A percentile compares a stretch with the other conserved stretches of the same genome.
Conservation (phyloP, 2,888 invertebrate species). For the Sepiola atlantica region DNA sequence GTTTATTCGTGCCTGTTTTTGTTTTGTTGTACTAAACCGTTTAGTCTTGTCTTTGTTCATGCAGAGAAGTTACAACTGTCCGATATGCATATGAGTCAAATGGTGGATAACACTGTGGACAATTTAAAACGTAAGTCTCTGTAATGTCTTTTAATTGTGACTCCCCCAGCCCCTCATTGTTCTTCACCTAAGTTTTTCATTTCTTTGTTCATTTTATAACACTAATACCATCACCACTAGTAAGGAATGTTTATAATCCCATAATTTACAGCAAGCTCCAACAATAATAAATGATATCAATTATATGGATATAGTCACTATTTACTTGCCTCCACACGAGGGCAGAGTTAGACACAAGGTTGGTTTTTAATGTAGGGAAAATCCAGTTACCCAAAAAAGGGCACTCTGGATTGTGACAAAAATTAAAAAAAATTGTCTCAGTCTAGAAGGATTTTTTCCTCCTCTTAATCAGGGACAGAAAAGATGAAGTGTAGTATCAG, state of each 20-base stretch:
- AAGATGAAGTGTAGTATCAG: too few relatives aligned
- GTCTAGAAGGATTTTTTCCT: too few relatives aligned
- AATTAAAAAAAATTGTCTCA: too few relatives aligned
- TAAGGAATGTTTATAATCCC: not conserved
- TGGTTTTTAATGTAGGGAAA: too few relatives aligned
- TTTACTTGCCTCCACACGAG: too few relatives aligned
- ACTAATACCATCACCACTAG: not conserved
- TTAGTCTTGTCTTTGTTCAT: conserved; percentile 54
- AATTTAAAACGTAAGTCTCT: conserved; percentile 72
- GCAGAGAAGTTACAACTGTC: conserved; percentile 72
- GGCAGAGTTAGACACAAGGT: too few relatives aligned
- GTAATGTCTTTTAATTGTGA: not conserved
- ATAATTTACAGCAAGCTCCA: too few relatives aligned
- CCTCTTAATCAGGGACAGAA: too few relatives aligned
- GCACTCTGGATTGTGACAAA: too few relatives aligned
- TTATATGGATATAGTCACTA: too few relatives aligned
- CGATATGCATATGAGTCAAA: conserved; percentile 73
- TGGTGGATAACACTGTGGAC: conserved; percentile 72
- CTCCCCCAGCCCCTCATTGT: not conserved
- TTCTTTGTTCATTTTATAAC: not conserved
- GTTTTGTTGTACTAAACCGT: conserved; percentile 43
- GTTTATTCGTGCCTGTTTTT: conserved; percentile 46
- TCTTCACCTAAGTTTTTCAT: not conserved
- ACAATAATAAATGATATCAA: too few relatives aligned
- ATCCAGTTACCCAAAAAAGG: too few relatives aligned